These are phyloP conservation scores for Hydrolagus colliei DNA, from an alignment of 2,797 vertebrate species.

Conservation along the genomic window DNA sequence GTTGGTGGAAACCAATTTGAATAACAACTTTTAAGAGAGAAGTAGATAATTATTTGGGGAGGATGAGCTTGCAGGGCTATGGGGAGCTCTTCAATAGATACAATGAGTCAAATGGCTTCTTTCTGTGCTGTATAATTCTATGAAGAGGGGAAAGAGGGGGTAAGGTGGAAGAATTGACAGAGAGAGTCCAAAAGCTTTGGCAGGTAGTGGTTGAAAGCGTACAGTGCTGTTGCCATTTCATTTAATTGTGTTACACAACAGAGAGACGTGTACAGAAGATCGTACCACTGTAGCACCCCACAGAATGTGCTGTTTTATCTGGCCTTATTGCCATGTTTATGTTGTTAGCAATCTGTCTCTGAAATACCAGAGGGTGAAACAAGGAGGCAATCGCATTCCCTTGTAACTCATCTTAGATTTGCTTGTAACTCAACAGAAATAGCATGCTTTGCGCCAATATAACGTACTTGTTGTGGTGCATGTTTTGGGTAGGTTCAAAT, in stretches of 20 bases:
- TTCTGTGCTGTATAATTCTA: too few species aligned
- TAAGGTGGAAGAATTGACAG: too few species aligned
- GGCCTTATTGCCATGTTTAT: not conserved
- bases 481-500: constrained; percentile 38
- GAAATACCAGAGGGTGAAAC: not conserved
- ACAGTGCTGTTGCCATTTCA: not conserved
- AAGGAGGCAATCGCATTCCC: not conserved
- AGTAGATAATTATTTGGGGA: too few species aligned
- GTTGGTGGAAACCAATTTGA: too few species aligned
- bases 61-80: too few species aligned
- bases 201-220: not conserved
- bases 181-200: too few species aligned
- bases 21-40: too few species aligned
- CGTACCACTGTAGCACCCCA: not conserved
- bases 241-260: not conserved
- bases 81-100: too few species aligned
- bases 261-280: not conserved
- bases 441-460: not conserved
- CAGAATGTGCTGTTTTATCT: constrained; percentile 4
- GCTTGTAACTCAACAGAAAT: not conserved
- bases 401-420: not conserved
- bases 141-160: too few species aligned
- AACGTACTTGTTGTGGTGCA: not conserved
- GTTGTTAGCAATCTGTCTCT: not conserved
- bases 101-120: too few species aligned